phyloP scores from a whole-genome alignment of 2,888 invertebrate species.

The Agriotes lineatus region DNA sequence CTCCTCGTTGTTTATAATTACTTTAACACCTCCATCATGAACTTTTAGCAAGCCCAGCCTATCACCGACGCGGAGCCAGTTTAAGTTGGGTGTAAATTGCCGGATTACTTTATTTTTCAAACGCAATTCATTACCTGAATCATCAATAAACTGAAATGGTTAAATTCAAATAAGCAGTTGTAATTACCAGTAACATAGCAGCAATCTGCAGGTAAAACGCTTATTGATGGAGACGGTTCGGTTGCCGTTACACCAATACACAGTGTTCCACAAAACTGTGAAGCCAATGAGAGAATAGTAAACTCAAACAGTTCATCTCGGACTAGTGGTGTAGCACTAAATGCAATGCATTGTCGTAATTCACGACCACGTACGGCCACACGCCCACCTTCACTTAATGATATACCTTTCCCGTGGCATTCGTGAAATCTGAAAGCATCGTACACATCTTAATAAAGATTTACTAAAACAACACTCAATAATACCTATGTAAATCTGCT shows the following conservation, averaged over 20 bases:
- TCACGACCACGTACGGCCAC: constrained; percentile 74
- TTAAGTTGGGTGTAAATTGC: constrained; percentile 79
- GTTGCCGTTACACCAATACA: constrained; percentile 84
- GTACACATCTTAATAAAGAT: no score
- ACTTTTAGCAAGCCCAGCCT: constrained; percentile 81
- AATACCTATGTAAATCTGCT: constrained; percentile 60
- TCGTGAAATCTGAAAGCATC: constrained; percentile 73
- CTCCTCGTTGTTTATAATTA: constrained; percentile 86
- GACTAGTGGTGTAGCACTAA: constrained; percentile 79
- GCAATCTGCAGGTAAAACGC: constrained; percentile 77
- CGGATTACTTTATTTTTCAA: constrained; percentile 76
- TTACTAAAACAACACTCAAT: no score
- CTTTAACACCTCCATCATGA: constrained; percentile 76
- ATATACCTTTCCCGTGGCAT: constrained; percentile 78
- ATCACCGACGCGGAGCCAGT: constrained; percentile 86
- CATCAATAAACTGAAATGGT: no score
- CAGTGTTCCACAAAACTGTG: constrained; percentile 79
- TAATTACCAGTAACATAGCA: constrained; percentile 75
- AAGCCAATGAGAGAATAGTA: constrained; percentile 73
- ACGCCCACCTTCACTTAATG: constrained; percentile 76
- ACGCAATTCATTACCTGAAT: constrained; percentile 75
- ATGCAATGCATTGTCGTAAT: constrained; percentile 70
- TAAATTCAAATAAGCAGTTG: constrained; percentile 6
- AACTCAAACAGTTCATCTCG: constrained; percentile 86
- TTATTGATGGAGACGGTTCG: constrained; percentile 69